phyloP scores from a whole-genome alignment of 2,113 vertebrate genomes.

The Hemicordylus capensis region DNA sequence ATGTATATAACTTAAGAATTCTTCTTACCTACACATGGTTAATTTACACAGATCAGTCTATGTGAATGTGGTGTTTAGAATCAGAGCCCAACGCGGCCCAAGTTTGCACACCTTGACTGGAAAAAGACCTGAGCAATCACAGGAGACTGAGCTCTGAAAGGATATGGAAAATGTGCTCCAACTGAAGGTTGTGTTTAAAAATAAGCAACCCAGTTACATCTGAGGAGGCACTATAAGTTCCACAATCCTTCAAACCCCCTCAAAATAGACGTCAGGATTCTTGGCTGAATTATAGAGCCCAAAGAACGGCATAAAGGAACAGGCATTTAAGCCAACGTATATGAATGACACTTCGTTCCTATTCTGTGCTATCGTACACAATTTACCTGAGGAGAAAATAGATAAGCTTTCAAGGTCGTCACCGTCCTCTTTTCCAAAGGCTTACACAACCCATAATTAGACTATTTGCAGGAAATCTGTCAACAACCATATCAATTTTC shows the following conservation, averaged over 20 bases:
- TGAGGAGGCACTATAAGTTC: background rate
- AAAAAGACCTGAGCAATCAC: background rate
- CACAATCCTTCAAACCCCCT: slow-evolving; percentile 11
- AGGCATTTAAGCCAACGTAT: background rate
- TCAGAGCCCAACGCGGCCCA: background rate
- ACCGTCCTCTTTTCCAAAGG: background rate
- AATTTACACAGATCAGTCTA: background rate
- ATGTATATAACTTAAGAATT: background rate
- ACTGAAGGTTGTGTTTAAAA: background rate
- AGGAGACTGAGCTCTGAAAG: background rate
- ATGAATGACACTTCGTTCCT: background rate
- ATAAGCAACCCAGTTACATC: background rate
- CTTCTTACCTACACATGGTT: background rate
- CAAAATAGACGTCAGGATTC: background rate
- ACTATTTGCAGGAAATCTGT: background rate
- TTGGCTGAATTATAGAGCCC: background rate
- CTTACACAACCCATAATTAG: background rate
- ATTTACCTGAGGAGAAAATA: slow-evolving; percentile 41
- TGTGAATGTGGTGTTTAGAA: background rate
- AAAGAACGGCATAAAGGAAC: background rate
- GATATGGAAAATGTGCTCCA: background rate
- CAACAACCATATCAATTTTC: background rate
- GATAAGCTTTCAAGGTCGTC: slow-evolving; percentile 9
- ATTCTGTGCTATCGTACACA: background rate
- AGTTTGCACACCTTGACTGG: background rate